Evolutionary conservation across 2,888 invertebrate species (phyloP), one percentile per base, ranked within the genome.

Genomic region (Harpalus rufipes): DNA sequence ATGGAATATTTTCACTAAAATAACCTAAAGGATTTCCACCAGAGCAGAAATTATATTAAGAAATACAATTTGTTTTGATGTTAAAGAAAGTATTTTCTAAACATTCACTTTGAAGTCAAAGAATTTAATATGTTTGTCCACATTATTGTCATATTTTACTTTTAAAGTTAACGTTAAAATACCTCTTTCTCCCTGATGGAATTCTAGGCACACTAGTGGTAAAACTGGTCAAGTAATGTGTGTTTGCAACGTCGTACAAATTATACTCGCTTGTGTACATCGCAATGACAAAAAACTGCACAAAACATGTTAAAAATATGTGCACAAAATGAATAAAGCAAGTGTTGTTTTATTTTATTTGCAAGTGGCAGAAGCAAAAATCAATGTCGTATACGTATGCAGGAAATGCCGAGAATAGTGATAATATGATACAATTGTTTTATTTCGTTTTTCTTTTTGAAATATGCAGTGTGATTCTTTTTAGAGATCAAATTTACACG

Each of bases 271-370:
- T 51, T 51, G 44, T 51, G 44, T 51, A 51, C 44, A 51, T 12
- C 12, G 44, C 6, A 51, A 51, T 51, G 5, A 12, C 44, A 51
- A 51, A 51, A 51, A 51, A 7, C 44, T 51, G 44, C 44, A 51
- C 10, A 51, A 51, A 51, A 51, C 44, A 51, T 51, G 44, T 51
- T 51, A 51, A 51, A 51, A 51, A 51, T 51, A 51, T 51, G 44
- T 51, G 44, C 44, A 8, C 2, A 7, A 51, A 51, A 51, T 51
- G 44, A 51, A 51, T 51, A 51, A 51, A 51, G 12, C 44, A 51
- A 51, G 44, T 51, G 44, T 51, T 51, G 44, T 51, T 51, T 51
- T 51, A 12, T 10, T 51, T 51, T 51, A 51, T 51, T 51, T 51
- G 44, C 44, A 51, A 51, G 44, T 51, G 44, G 44, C 8, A 12